Evolutionary conservation across 1,140 invertebrate genomes (phyloP).

Genomic region (Platyscapa corneri): DNA sequence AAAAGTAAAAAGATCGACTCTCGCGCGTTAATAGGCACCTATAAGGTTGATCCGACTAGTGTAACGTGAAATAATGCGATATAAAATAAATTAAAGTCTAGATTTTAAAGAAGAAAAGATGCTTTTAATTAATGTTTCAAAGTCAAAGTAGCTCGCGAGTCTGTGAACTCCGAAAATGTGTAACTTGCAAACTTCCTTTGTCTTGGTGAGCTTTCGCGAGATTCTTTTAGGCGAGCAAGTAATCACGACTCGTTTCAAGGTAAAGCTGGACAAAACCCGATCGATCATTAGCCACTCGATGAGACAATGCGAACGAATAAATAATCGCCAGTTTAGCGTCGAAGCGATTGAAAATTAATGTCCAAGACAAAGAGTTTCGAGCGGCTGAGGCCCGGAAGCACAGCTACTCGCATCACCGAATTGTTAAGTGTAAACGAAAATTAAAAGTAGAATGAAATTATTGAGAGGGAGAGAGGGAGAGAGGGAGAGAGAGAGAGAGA

Average conservation of each 20-base stretch:
- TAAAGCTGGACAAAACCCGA: no score
- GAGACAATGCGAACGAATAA: no score
- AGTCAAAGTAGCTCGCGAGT: not conserved
- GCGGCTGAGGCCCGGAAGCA: not conserved
- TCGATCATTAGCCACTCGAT: no score
- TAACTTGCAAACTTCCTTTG: no score
- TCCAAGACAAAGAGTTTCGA: no score
- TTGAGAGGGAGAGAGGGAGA: no score
- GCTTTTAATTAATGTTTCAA: not conserved
- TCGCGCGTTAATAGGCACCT: not conserved
- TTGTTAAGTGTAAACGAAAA: not conserved
- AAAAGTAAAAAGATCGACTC: no score
- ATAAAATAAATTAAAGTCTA: not conserved
- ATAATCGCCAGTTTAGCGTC: not conserved
- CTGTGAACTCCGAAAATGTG: not conserved
- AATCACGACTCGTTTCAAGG: no score
- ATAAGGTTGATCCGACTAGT: not conserved
- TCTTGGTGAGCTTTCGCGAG: not conserved
- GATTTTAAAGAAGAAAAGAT: not conserved
- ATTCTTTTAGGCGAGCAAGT: not conserved
- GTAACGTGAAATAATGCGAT: conserved; percentile 1
- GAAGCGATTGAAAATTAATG: no score
- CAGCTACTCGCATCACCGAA: not conserved
- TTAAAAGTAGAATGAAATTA: no score
- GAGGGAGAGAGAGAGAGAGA: no score